Conservation (phyloP, 1,140 invertebrate genomes). For the Drosophila ananassae region DNA sequence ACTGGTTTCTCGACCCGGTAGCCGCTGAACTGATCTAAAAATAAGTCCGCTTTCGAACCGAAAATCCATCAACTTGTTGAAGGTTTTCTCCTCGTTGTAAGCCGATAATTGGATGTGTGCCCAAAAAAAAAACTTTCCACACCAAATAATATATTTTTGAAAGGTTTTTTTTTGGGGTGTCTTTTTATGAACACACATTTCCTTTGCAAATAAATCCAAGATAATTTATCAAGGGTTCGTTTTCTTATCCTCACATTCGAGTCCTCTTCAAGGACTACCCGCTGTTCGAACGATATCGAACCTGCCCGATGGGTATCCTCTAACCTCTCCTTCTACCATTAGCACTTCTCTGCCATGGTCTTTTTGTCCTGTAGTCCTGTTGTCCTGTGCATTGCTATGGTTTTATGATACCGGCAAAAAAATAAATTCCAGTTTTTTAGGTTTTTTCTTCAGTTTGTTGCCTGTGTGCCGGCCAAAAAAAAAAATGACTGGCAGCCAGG, state of each 20-base stretch:
- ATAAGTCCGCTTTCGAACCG: not conserved
- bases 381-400: conserved; percentile 69
- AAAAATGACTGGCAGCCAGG: conserved; percentile 59
- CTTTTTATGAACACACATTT: conserved; percentile 37
- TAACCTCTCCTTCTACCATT: conserved; percentile 22
- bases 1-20: not conserved
- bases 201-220: not conserved
- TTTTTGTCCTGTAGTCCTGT: conserved; percentile 6
- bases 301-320: conserved; percentile 49
- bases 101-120: conserved; percentile 31
- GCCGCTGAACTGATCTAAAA: conserved; percentile 8
- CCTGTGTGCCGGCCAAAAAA: conserved; percentile 10
- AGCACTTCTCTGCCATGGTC: not conserved
- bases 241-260: not conserved
- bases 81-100: conserved; percentile 11
- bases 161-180: conserved; percentile 1
- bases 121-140: conserved; percentile 32
- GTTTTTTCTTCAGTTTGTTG: conserved; percentile 30
- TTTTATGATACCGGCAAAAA: conserved; percentile 71
- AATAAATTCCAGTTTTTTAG: conserved; percentile 21
- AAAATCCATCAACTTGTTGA: conserved; percentile 19
- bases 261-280: conserved; percentile 45
- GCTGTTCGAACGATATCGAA: conserved; percentile 54
- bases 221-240: conserved; percentile 28
- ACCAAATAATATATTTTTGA: conserved; percentile 1